Evolutionary conservation across 2,888 invertebrate species (phyloP).

Genomic region (Xanthia icteritia): DNA sequence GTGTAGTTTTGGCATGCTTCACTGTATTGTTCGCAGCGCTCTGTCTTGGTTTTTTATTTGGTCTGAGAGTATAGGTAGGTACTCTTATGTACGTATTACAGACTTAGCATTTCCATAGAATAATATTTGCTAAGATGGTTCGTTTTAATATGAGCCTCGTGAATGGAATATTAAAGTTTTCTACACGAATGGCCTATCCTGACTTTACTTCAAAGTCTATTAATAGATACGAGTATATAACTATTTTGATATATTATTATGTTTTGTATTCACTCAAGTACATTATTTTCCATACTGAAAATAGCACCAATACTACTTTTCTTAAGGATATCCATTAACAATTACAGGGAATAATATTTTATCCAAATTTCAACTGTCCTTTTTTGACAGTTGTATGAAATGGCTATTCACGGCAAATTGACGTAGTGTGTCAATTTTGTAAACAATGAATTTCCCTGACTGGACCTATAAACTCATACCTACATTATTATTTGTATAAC

Average conservation of each 20-base stretch:
- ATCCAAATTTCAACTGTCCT: background rate
- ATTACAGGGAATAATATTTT: too few relatives aligned
- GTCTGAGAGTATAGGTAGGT: too few relatives aligned
- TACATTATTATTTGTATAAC: background rate
- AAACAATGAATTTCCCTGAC: background rate
- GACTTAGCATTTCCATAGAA: background rate
- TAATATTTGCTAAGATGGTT: background rate
- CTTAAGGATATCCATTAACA: background rate
- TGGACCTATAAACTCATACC: background rate
- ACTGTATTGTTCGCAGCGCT: too few relatives aligned
- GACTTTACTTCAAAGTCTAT: slow-evolving; percentile 21
- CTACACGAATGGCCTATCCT: background rate
- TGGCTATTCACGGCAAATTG: background rate
- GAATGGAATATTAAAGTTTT: background rate
- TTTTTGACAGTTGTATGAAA: too few relatives aligned
- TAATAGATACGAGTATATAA: background rate
- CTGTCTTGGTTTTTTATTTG: too few relatives aligned
- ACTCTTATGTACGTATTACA: background rate
- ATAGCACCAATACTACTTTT: background rate
- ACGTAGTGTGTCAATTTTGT: background rate
- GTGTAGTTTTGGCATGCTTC: too few relatives aligned
- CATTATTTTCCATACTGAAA: background rate
- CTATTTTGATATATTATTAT: background rate
- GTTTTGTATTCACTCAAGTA: background rate
- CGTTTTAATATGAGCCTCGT: background rate